Evolutionary conservation across 2,888 invertebrate genomes (phyloP), one percentile per base, ranked within the genome.

Genomic region (Lumbricus terrestris): DNA sequence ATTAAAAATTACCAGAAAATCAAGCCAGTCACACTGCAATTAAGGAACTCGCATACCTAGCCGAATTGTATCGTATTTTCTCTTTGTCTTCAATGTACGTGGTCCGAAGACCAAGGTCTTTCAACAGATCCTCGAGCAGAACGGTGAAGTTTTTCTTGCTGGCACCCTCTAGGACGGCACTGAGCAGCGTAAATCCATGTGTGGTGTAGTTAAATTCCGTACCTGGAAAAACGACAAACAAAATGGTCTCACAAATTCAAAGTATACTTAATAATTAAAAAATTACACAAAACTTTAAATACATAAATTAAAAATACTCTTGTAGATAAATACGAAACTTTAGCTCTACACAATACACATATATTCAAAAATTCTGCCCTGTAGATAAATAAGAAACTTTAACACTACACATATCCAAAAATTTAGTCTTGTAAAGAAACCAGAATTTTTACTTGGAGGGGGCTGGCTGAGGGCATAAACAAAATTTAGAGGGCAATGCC

Each of bases 161-260:
- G 8, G 94, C 95, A 37, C 94, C 94, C 93, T 96, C 96, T 20
- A 96, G 93, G 3, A 96, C 95, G 20, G 96, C 96, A 92, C 96
- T 95, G 5, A 96, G 93, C 83, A 96, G 93, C 0, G 96, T 96
- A 94, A 95, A 96, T 0, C 96, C 96, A 93, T 96, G 96, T 2
- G 96, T 96, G 20, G 96, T 95, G 93, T 96, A 96, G n/a, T 94
- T 92, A 93, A 93, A 96, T 90, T 95, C 94, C 0, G 93, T 93
- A 8, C 94, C 95, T 94, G 91, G 18, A 35, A 35, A n/a, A 47
- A 23, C 3, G 89, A 82, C 29, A n/a, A n/a, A 20, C 35, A 33
- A 35, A 47, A 47, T 18, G 16, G 6, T 38, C 20, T 18, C 13
- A 38, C 16, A 88, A n/a, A 42, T 34, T 40, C 38, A 88, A 20